These are phyloP conservation scores for Pholis gunnellus DNA, from an alignment of 2,113 vertebrate genomes.

Conservation along the genomic window DNA sequence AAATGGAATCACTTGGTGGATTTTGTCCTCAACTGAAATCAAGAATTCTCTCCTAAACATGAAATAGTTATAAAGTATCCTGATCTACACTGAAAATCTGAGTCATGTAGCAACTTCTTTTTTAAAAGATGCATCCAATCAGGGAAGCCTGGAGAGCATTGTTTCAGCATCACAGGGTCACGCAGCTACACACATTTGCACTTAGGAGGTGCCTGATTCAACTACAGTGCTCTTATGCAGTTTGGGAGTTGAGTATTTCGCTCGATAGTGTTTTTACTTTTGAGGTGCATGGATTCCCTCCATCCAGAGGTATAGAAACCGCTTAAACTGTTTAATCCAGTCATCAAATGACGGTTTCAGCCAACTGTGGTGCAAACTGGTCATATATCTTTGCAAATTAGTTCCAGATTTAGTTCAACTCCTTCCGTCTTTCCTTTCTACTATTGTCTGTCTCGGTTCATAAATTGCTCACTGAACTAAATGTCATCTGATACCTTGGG, in stretches of 20 bases:
- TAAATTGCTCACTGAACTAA: slow-evolving; percentile 28
- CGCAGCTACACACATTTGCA: slow-evolving; percentile 63
- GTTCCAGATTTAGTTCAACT: slow-evolving; percentile 11
- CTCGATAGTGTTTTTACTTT: slow-evolving; percentile 26
- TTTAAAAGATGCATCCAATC: slow-evolving; percentile 35
- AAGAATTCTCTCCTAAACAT: neutral
- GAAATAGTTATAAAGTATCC: slow-evolving; percentile 24
- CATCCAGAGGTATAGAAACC: neutral
- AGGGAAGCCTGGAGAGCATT: slow-evolving; percentile 29
- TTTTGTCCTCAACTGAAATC: neutral
- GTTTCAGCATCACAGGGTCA: slow-evolving; percentile 48
- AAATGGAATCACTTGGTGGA: neutral
- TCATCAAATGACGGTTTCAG: neutral
- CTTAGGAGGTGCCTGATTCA: slow-evolving; percentile 54
- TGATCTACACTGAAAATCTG: slow-evolving; percentile 31
- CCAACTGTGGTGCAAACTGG: neutral
- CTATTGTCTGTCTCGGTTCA: slow-evolving; percentile 18
- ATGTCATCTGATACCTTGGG: slow-evolving; percentile 48
- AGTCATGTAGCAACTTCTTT: slow-evolving; percentile 11
- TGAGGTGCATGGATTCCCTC: slow-evolving; percentile 26
- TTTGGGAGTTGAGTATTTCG: neutral
- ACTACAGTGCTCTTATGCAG: slow-evolving; percentile 14
- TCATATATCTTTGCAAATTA: slow-evolving; percentile 24
- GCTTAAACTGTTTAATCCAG: slow-evolving; percentile 8
- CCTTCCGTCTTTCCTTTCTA: neutral